Evolutionary conservation across 2,113 vertebrate species (phyloP), one percentile per base, ranked within the genome.

Genomic region (Nothobranchius furzeri): DNA sequence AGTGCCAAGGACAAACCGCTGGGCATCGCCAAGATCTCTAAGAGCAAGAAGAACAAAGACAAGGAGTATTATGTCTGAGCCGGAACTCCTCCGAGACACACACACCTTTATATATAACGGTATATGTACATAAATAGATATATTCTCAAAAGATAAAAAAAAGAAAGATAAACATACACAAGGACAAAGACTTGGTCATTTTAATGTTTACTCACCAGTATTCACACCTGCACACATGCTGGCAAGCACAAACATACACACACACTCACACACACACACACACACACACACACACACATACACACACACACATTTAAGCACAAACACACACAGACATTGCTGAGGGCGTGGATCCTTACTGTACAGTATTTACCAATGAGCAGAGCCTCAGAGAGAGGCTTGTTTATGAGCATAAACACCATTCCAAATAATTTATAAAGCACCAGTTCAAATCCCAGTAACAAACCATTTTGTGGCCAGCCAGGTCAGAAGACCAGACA

Each of bases 11-110:
- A 99, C 84, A 99, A 99, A 61, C 96, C 95, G 45, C 95, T 97
- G 84, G 95, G 95, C 90, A 96, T 96, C 80, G 93, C 95, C 86
- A 99, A 99, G 92, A 96, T 95, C 92, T 96, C 97, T 91, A 99
- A 99, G 93, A 97, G 95, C 91, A 99, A 99, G 95, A 99, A 99
- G 91, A 98, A 99, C 94, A 99, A 99, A 94, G 98, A 99, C 94
- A 99, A 98, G 91, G 98, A 99, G 92, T 99, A 99, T 91, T 99
- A 99, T 74, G 98, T 99, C 95, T 99, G 97, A 99, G 94, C 68
- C 15, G 30, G 67, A 75, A 69, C 37, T 14, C n/a, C 53, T 62
- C 60, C 30, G 8, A 60, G 73, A 74, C 57, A 52, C 75, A 45
- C 75, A 85, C 70, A 83, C 82, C 79, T 89, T 88, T 88, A 85